phyloP scores from a whole-genome alignment of 2,797 vertebrate species.

The Chloroceryle inda region DNA sequence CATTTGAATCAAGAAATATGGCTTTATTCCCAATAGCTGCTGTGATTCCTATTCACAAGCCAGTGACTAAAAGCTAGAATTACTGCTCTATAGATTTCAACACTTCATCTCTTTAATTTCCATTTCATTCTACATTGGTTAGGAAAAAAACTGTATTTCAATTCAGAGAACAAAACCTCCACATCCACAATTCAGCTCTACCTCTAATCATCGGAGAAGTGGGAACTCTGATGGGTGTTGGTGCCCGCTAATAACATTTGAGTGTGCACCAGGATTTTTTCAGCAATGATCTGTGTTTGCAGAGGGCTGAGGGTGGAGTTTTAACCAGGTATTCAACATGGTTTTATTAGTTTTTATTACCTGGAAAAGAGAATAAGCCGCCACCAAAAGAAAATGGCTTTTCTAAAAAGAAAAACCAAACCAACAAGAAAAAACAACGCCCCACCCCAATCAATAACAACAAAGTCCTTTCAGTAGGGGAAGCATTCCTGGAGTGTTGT shows the following conservation, averaged over 20 bases:
- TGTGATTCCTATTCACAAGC: background rate
- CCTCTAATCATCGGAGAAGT: background rate
- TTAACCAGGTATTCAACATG: background rate
- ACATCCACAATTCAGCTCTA: background rate
- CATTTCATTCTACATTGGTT: background rate
- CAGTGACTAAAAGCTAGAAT: constrained; percentile 7
- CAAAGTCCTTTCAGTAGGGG: background rate
- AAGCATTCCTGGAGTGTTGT: background rate
- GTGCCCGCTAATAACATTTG: background rate
- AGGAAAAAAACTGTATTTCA: background rate
- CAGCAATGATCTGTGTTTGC: background rate
- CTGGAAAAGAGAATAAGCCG: background rate
- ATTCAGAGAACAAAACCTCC: background rate
- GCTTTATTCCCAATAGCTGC: constrained; percentile 2
- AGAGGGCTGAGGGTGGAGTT: background rate
- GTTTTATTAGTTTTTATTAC: background rate
- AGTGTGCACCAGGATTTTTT: background rate
- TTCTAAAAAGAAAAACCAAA: background rate
- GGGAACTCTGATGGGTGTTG: background rate
- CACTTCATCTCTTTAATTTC: constrained; percentile 7
- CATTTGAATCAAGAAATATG: background rate
- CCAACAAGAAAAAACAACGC: rapidly evolving
- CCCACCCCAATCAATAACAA: background rate
- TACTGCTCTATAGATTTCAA: background rate
- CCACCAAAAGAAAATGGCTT: background rate